Evolutionary conservation across 1,140 invertebrate species (phyloP), one percentile per base, ranked within the genome.

Genomic region (Anastrepha ludens): DNA sequence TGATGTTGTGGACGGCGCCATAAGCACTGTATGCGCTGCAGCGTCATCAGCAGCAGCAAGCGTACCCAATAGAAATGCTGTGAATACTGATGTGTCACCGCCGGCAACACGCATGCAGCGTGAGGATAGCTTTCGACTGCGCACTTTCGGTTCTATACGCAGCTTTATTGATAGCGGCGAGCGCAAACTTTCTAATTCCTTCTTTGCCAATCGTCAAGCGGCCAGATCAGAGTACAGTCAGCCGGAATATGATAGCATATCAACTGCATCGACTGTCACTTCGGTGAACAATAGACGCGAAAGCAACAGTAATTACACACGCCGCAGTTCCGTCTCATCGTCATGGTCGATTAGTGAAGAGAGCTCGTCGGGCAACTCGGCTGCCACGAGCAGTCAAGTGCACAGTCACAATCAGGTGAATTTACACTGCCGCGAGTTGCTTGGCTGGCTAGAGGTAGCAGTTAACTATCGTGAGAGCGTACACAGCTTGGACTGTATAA

Each of bases 401-500:
- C 13, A 55, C 17, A 86, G 29, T 86, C 86, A 64, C 9, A 81
- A 87, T 55, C 86, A 88, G 62, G 55, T 86, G 0, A 88, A 88
- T 86, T 55, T 44, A 15, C 89, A 89, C 86, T 92, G 91, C 65
- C 90, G 92, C 1, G 94, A 94, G 88, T 93, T 94, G 2, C 94
- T 95, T 55, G 96, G 96, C 0, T 95, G 94, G 85, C 93, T 98
- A 64, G 97, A 98, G 92, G 95, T 98, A 65, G 96, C 96, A 20
- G 92, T 98, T 60, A 95, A 95, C n/a, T 98, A 97, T 93, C 96
- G 97, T 89, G 95, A 96, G 88, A 93, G 94, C 13, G 96, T 95
- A 64, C 96, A 96, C 88, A 96, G 96, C 17, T 94, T 98, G 15
- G 96, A 97, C 89, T 97, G 97, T 90, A 96, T 96, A 0, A 95